Evolutionary conservation across 2,113 vertebrate genomes (phyloP), one percentile per base, ranked within the genome.

Genomic region (Struthidea cinerea): DNA sequence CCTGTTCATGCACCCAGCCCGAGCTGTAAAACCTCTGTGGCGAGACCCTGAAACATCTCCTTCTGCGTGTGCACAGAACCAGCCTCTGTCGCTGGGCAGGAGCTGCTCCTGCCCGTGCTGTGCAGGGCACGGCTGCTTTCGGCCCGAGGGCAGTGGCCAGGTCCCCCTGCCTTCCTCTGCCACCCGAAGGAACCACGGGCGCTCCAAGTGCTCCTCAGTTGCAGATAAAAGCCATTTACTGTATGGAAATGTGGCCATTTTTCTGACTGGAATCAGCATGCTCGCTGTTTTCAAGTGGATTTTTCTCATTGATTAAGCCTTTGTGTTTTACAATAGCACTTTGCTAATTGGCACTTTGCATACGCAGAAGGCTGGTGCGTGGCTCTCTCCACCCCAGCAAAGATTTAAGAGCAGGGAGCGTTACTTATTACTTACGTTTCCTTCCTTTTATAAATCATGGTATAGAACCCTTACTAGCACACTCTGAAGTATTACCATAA

Each of bases 281-380:
- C 94, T 94, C 4, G 2, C 90, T 94, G 87, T 70, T 95, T 92
- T 59, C 75, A 77, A 97, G 96, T 93, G 96, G 82, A 52, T 92
- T 94, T 96, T 85, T 46, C 85, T 87, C 96, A 93, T 97, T 97
- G 94, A 94, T 96, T 86, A 90, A 96, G 94, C 83, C 94, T 95
- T 71, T 92, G 78, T 91, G 3, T 88, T 95, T 77, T 65, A 84
- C 96, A 92, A 32, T 77, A 46, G 85, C 74, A 90, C 90, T 92
- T 92, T 79, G 92, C 93, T 96, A 97, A 95, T 96, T 95, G 93
- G 68, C 79, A 64, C 96, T 95, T 96, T 80, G 85, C 93, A 94
- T 74, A 74, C 82, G 41, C 79, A 52, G 74, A 78, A 53, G 90
- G 90, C 92, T 87, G 94, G 56, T 70, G 47, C 63, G 64, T 77